Base-by-base conservation (phyloP, 2,113 vertebrate genomes). In the Helogale parvula region DNA sequence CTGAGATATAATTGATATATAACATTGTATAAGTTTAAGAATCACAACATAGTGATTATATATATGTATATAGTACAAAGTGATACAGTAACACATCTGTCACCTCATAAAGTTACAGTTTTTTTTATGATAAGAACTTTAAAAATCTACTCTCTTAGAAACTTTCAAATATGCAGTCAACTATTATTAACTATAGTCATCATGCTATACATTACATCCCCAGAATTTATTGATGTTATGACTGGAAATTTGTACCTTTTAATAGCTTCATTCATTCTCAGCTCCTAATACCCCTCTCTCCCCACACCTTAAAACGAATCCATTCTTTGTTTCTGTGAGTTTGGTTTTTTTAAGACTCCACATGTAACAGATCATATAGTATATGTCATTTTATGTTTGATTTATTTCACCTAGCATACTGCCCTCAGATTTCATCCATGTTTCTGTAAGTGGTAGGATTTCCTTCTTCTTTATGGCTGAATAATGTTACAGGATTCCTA, bases 261-360 rank as follows among this genome's bases (percentile, higher is more conserved):
- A 82, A 1, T 4, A 35, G 10, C 25, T 63, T 71, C 4, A 60
- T 47, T 25, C 69, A 79, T 77, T 91, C 23, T 19, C 33, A 19
- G 35, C 2, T 9, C 71, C 10, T 4, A 23, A 7, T 25, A 38
- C 15, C 15, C 31, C 14, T 60, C 50, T 12, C 7, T 12, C 7
- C 6, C 0, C 8, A 11, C 27, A 7, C 47, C 45, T 82, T 54
- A 52, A 35, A 47, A 33, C 25, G 14, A 50, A 50, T 50, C 50
- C 50, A 23, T 74, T 65, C 50, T 69, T 60, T 79, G 25, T 85
- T 79, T 85, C 74, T 79, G 47, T 91, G 17, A 66, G 27, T 31
- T 93, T 93, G n/a, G 3, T 52, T 86, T 93, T 93, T 93, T 86
- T 86, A 52, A 68, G 47, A 68, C 54, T 77, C 19, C 57, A 86